These are phyloP conservation scores for Lasioglossum lativentre DNA, from an alignment of 2,888 invertebrate species.

Conservation along the genomic window DNA sequence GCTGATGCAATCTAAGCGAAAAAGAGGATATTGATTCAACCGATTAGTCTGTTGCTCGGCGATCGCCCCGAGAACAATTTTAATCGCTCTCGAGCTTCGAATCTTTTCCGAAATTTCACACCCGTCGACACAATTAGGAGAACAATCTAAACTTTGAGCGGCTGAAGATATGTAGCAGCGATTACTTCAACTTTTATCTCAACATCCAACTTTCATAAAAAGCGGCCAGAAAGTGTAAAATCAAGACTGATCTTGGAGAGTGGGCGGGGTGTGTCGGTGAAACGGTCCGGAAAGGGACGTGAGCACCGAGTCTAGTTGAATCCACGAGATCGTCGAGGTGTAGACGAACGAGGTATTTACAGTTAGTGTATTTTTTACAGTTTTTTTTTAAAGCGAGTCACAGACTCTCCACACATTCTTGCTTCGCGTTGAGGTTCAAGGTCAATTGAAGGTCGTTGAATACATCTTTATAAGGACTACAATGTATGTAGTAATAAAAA, in stretches of 20 bases:
- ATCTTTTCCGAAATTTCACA: not conserved
- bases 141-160: not conserved
- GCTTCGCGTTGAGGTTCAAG: too few relatives aligned
- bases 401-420: too few relatives aligned
- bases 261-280: not conserved
- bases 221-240: conserved; percentile 15
- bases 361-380: too few relatives aligned
- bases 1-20: not conserved
- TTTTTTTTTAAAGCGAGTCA: too few relatives aligned
- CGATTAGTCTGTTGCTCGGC: not conserved
- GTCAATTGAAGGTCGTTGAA: too few relatives aligned
- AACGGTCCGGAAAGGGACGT: not conserved
- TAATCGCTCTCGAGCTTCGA: not conserved
- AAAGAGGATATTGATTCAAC: not conserved
- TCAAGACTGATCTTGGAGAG: not conserved
- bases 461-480: too few relatives aligned
- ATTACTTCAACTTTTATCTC: not conserved
- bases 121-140: not conserved
- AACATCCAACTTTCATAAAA: conserved; percentile 16
- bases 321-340: not conserved
- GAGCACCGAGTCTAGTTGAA: too few relatives aligned
- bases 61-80: not conserved
- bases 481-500: too few relatives aligned
- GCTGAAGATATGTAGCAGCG: too few relatives aligned
- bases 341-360: too few relatives aligned